Evolutionary conservation across 2,888 invertebrate species (phyloP).

Genomic region (Pyrocoelia pectoralis): DNA sequence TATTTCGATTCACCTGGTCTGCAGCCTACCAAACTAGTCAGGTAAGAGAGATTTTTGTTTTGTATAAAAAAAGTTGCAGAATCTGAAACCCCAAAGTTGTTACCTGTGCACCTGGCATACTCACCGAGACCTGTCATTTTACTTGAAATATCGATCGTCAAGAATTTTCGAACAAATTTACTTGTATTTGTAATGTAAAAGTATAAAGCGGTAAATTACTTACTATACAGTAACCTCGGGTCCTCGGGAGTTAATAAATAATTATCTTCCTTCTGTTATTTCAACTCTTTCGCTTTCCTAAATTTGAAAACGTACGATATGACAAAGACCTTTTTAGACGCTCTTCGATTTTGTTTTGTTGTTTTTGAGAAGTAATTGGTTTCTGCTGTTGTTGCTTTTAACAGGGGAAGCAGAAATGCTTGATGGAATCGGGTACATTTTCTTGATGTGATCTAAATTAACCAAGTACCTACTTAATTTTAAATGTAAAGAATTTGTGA

Average conservation of each 20-base stretch:
- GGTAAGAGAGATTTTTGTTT: conserved; percentile 15
- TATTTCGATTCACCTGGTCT: conserved; percentile 22
- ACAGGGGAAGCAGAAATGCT: background rate
- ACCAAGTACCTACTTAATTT: background rate
- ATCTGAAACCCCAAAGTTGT: conserved; percentile 20
- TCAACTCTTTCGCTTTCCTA: conserved; percentile 8
- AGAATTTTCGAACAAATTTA: too few species aligned
- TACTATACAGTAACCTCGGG: too few species aligned
- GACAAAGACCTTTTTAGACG: background rate
- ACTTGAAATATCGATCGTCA: background rate
- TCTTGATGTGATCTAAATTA: background rate
- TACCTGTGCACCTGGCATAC: conserved; percentile 14
- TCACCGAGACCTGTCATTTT: background rate
- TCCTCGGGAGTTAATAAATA: conserved; percentile 5
- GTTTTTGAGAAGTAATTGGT: background rate
- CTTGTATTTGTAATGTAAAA: conserved; percentile 4
- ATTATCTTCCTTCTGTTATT: conserved; percentile 11
- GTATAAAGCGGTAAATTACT: background rate
- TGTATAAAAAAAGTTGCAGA: conserved; percentile 21
- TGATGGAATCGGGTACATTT: background rate
- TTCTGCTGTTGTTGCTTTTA: background rate
- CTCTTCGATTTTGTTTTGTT: background rate
- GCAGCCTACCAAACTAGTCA: conserved; percentile 9
- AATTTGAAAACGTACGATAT: background rate
- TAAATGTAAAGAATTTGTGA: too few species aligned